These are phyloP conservation scores for Dermatemys mawii DNA, from an alignment of 2,113 vertebrate genomes.

Conservation along the genomic window DNA sequence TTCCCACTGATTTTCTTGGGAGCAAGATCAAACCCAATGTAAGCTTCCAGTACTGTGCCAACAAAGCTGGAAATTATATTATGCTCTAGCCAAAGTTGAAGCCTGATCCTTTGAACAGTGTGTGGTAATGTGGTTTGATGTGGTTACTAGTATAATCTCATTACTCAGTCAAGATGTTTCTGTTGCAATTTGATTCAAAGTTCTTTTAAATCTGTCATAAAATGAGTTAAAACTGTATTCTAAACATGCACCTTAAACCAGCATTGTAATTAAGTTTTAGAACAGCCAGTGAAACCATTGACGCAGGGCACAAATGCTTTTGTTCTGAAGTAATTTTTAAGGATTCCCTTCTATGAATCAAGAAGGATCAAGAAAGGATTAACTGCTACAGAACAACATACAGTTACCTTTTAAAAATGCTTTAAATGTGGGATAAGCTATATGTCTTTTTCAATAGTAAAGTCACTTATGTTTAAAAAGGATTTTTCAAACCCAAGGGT, in stretches of 20 bases:
- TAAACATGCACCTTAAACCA: background rate
- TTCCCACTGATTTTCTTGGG: background rate
- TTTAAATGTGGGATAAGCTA: background rate
- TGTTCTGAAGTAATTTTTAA: background rate
- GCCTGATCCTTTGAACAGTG: background rate
- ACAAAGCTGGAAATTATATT: background rate
- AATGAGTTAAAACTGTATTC: background rate
- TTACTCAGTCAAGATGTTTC: background rate
- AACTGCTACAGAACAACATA: background rate
- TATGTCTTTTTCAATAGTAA: background rate
- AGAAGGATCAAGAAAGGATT: background rate
- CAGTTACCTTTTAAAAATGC: background rate
- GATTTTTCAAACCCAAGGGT: background rate
- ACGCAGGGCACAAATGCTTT: background rate
- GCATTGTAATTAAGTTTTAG: background rate
- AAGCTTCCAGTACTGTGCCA: background rate
- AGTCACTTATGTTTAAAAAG: background rate
- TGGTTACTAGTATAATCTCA: background rate
- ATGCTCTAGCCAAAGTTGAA: background rate
- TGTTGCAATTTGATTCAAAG: background rate
- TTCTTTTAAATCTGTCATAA: background rate
- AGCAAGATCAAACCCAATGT: background rate
- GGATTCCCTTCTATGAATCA: background rate
- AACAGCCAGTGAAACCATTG: background rate
- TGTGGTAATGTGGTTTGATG: background rate